Base-by-base conservation (phyloP, 2,888 invertebrate genomes). In the Pristionchus arcanus region DNA sequence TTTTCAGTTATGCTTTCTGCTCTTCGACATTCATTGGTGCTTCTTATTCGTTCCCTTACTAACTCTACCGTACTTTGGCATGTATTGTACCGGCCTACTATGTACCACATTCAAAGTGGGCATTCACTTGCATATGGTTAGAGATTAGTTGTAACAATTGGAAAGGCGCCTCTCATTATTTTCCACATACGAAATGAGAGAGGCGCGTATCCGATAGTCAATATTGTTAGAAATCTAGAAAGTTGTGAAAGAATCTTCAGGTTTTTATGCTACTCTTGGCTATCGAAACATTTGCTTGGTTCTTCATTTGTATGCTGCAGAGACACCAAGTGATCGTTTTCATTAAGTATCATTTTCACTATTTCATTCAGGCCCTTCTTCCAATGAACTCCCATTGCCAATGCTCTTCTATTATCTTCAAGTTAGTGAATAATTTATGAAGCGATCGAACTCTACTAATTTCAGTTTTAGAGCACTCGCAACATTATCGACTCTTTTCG, bases 301-400 rank as follows among this genome's bases (percentile, higher is more conserved):
- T 81, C 16, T 81, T 81, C 49, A 81, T 81, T 13, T 81, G 81
- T 53, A 81, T 81, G 81, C 81, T 81, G 1, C 81, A 81, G 19
- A 49, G 81, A 42, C 81, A 81, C 28, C 81, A 81, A 28, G 81
- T 81, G 21, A 42, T 7, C 15, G 1, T 71, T 71, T 68, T 68
- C 19, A n/a, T 15, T 25, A 3, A 11, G 13, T 9, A 3, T 68
- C 28, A 68, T 25, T 68, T 15, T n/a, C 37, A 19, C 9, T 9
- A 28, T 53, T 2, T 53, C 7, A 16, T 21, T 81, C 9, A 81
- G 42, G 81, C 81, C 2, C 81, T 81, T 0, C 1, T 81, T 1
- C 81, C 81, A 15, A 49, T 81, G 28, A 81, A 49, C 49, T 81
- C 81, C 15, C 25, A n/a, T 13, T 81, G 49, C 81, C 42, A 53